phyloP scores from a whole-genome alignment of 53 echinoderm and acorn worm species.

The Apostichopus leukothele region DNA sequence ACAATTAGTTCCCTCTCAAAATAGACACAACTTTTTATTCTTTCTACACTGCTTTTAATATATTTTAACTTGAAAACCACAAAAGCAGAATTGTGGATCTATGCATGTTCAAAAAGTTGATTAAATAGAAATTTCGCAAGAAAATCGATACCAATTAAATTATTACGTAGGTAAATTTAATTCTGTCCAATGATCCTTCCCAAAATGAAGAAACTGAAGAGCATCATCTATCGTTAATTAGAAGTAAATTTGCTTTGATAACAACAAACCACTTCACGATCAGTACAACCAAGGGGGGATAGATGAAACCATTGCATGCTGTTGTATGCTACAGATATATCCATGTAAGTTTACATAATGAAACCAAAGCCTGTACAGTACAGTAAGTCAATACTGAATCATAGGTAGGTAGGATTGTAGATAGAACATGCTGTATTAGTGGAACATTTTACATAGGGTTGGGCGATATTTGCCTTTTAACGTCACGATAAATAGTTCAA shows the following conservation, averaged over 20 bases:
- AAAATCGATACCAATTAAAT: slow-evolving; percentile 34
- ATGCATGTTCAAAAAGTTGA: background rate
- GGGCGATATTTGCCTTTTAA: no score
- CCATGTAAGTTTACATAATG: no score
- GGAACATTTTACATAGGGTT: no score
- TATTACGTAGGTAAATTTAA: slow-evolving; percentile 5
- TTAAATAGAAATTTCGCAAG: slow-evolving; percentile 4
- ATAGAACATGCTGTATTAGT: no score
- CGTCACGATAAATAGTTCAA: no score
- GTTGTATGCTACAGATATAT: no score
- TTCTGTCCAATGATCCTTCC: slow-evolving; percentile 4
- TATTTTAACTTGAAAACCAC: background rate
- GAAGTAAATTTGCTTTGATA: background rate
- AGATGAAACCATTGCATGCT: no score
- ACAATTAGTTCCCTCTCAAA: background rate
- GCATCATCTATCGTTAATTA: background rate
- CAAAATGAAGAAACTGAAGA: background rate
- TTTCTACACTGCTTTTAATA: no score
- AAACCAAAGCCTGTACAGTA: no score
- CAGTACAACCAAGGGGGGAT: background rate
- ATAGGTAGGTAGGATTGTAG: no score
- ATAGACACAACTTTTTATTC: background rate
- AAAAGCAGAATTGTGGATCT: background rate
- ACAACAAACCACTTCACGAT: background rate
- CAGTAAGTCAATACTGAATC: no score